phyloP scores from a whole-genome alignment of 2,888 invertebrate species.

The Drosophila incognita region DNA sequence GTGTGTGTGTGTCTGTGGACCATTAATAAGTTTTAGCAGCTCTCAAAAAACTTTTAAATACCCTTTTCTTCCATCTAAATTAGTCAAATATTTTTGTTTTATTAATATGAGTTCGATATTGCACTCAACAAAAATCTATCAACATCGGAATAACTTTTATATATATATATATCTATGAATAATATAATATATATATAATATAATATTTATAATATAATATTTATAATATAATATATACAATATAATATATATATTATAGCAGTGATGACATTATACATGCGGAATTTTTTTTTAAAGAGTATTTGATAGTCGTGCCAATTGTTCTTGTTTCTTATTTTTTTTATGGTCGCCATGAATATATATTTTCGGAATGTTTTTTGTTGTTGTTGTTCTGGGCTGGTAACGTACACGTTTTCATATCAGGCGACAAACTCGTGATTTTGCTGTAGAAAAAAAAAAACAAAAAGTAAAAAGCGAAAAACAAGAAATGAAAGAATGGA shows the following conservation, averaged over 20 bases:
- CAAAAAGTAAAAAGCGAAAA: constrained; percentile 3
- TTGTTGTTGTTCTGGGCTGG: constrained; percentile 16
- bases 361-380: background rate
- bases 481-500: constrained; percentile 3
- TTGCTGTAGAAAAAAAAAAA: background rate
- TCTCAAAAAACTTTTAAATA: constrained; percentile 5
- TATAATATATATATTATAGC: background rate
- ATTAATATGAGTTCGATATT: background rate
- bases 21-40: constrained; percentile 33
- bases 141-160: background rate
- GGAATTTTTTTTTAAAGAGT: background rate
- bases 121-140: background rate
- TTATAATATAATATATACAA: no score
- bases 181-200: no score
- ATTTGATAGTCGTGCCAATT: background rate
- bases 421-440: constrained; percentile 50
- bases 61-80: background rate
- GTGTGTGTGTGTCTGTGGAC: background rate
- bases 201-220: no score
- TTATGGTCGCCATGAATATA: background rate
- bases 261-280: background rate
- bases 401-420: constrained; percentile 53
- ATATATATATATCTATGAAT: background rate
- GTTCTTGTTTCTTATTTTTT: background rate
- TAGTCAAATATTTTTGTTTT: background rate